Evolutionary conservation across 2,797 vertebrate genomes (phyloP).

Genomic region (Mionectes olivaceus): DNA sequence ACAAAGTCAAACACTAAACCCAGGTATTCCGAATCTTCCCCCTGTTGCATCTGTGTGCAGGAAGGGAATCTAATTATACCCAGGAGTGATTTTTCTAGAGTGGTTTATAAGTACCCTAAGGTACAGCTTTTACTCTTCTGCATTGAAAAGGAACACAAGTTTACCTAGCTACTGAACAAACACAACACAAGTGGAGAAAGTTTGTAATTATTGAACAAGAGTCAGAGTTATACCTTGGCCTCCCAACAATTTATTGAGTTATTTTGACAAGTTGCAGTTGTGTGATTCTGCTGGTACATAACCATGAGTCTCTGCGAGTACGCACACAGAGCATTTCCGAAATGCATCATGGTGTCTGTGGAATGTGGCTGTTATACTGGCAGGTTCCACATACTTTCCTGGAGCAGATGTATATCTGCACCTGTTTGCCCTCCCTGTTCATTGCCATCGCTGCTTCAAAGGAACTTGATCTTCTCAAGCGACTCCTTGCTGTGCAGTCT

Average conservation of each 20-base stretch:
- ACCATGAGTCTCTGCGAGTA: fast-evolving
- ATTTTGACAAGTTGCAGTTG: background rate
- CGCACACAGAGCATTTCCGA: background rate
- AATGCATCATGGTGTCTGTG: background rate
- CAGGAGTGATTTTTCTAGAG: background rate
- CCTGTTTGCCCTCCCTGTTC: background rate
- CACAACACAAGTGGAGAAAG: background rate
- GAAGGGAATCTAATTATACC: background rate
- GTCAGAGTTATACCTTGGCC: background rate
- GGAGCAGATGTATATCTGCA: slow-evolving; percentile 14
- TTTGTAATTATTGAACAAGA: background rate
- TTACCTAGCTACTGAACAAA: background rate
- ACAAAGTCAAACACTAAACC: background rate
- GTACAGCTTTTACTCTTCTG: background rate
- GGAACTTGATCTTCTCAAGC: fast-evolving
- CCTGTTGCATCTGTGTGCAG: background rate
- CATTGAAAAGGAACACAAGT: background rate
- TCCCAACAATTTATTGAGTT: background rate
- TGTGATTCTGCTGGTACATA: background rate
- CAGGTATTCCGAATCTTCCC: background rate
- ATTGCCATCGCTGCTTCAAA: background rate
- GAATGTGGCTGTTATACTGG: background rate
- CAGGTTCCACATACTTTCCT: background rate
- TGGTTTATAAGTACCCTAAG: background rate
- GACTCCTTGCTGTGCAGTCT: background rate